Base-by-base conservation (phyloP, 92 coral and sea anemone genomes). In the Nematostella vectensis region DNA sequence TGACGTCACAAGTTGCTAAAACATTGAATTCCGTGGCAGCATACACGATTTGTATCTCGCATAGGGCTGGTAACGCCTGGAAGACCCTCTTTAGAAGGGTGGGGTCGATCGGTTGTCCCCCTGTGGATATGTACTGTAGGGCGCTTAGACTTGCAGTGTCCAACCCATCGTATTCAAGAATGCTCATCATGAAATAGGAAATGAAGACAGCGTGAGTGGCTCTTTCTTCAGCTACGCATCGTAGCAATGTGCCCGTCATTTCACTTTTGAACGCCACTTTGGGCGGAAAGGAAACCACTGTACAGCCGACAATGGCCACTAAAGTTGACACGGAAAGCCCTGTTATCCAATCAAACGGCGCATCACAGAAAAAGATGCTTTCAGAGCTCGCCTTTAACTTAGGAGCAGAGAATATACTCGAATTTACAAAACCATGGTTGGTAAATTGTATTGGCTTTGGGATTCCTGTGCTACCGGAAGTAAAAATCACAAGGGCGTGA, bases 311-410 rank as follows among this genome's bases (percentile, higher is more conserved):
- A 31, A 51, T 17, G 12, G 54, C 18, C 16, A 33, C 48, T 2
- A 54, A 11, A 20, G 54, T n/a, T 13, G 50, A 12, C 3, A 51
- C 38, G 0, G 38, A 30, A 27, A 64, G n/a, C 28, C 70, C 70
- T 25, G 61, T 23, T 51, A 64, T 39, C 70, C 70, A 64, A 33
- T 64, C 70, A 64, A 64, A 64, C 40, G 70, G 70, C 2, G 36
- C 40, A 53, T 64, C 70, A 30, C 37, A 24, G 21, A 64, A 64
- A n/a, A 64, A 28, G 12, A 64, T 44, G 54, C 16, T 22, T 38
- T 53, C 70, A 25, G 31, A 23, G 24, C 23, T 24, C 8, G 42
- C 42, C 8, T 36, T 36, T 36, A 36, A 8, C 15, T 8, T 15
- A 36, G 8, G 42, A 8, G 42, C 42, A 8, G n/a, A n/a, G n/a